Evolutionary conservation across 2,113 vertebrate genomes (phyloP), one percentile per base, ranked within the genome.

Genomic region (Chiloscyllium plagiosum): DNA sequence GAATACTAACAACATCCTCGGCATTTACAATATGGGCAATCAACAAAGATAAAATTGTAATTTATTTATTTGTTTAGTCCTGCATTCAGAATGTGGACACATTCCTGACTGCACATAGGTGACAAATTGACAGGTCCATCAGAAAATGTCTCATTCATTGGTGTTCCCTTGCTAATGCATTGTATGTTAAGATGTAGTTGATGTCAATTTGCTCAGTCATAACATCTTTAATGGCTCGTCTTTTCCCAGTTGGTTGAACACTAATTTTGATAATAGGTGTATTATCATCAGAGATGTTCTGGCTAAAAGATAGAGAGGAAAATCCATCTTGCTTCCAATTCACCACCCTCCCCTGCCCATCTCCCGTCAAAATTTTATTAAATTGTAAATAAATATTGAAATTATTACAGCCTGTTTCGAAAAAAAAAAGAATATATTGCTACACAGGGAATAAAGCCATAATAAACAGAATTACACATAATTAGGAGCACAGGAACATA

Each of bases 181-280:
- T 96, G 96, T 97, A 96, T 97, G 96, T 97, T 97, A 97, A 97
- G 97, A 97, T 96, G 96, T 97, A 97, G 96, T 96, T 96, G 96
- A 96, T 97, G 97, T 97, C 96, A 96, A 96, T 96, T 97, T 97
- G 96, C 96, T 97, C 97, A 97, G 95, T 96, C 96, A 96, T 96
- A 96, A 89, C 95, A 96, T 96, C 65, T 97, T 97, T 97, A 97
- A 97, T 97, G 97, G 97, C 96, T 97, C 96, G 85, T 97, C 96
- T 97, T 96, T 97, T 97, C 97, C 97, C 96, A 97, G 96, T 96
- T 96, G 97, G 97, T 96, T 96, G 96, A 96, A 96, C 96, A 96
- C 97, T 97, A 97, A 97, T 98, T 97, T 97, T 97, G 96, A 96
- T 97, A 97, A 97, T 97, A 97, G 97, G 96, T 97, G 97, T 97